These are phyloP conservation scores for Onychomys arenicola DNA, from an alignment of 2,797 vertebrate genomes.

Conservation along the genomic window DNA sequence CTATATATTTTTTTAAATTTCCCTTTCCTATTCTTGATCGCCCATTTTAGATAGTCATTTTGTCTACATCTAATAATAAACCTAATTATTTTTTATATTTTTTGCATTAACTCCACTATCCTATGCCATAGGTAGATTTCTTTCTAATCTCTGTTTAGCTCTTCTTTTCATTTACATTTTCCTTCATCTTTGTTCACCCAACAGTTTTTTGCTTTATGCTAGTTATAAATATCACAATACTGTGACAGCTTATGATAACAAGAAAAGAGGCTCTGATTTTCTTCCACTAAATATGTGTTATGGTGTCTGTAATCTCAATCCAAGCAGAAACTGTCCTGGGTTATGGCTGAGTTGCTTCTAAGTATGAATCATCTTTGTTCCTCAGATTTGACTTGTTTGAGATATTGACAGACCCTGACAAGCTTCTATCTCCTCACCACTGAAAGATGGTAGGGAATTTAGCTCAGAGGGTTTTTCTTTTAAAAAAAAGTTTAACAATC, in stretches of 20 bases:
- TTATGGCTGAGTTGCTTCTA: neutral
- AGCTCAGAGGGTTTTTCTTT: neutral
- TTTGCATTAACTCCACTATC: neutral
- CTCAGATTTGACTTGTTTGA: neutral
- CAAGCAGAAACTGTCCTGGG: neutral
- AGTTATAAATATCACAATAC: neutral
- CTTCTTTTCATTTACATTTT: neutral
- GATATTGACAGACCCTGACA: neutral
- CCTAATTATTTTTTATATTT: neutral
- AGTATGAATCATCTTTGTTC: neutral
- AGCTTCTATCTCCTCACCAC: neutral
- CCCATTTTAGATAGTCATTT: neutral
- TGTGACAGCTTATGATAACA: neutral
- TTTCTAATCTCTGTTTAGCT: neutral
- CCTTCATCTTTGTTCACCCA: neutral
- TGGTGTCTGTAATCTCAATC: neutral
- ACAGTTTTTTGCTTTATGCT: neutral
- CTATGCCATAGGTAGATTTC: neutral
- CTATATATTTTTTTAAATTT: neutral
- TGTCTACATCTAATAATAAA: neutral
- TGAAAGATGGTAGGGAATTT: neutral
- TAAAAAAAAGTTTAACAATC: neutral
- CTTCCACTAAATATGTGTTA: neutral
- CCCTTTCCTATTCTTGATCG: neutral
- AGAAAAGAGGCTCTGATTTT: neutral